Conservation (phyloP, 2,797 vertebrate genomes). For the Harpagifer antarcticus region DNA sequence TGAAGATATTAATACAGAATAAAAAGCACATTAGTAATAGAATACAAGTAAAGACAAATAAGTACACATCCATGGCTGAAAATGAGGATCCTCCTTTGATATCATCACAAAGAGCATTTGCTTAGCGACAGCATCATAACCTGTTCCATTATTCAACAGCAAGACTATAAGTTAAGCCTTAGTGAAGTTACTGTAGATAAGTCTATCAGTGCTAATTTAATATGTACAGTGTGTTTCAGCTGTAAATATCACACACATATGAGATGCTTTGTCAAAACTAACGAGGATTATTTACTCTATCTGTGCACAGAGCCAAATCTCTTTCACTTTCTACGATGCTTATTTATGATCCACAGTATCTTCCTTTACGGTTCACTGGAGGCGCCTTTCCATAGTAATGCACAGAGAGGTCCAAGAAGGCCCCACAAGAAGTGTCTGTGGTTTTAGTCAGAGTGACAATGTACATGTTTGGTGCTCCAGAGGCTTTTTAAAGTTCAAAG, state of each 20-base stretch:
- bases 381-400: conserved; percentile 36
- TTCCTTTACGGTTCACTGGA: conserved; percentile 62
- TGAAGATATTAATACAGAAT: too few relatives aligned
- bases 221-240: conserved; percentile 56
- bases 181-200: conserved; percentile 62
- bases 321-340: conserved; percentile 74
- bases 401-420: conserved; percentile 65
- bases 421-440: conserved; percentile 46
- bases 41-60: too few relatives aligned
- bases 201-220: conserved; percentile 76
- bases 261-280: conserved; percentile 72
- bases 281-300: conserved; percentile 77
- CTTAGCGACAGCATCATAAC: conserved; percentile 57
- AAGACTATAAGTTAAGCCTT: conserved; percentile 41
- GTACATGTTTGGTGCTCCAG: conserved; percentile 18
- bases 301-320: conserved; percentile 58
- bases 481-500: conserved; percentile 43
- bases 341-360: conserved; percentile 72
- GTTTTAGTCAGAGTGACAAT: conserved; percentile 46
- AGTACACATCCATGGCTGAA: too few relatives aligned
- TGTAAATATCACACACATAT: conserved; percentile 73
- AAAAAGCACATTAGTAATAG: too few relatives aligned
- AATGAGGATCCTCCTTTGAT: conserved; percentile 40
- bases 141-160: conserved; percentile 50
- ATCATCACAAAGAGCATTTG: conserved; percentile 60